A percentile compares a stretch with the other conserved stretches of the same genome.
phyloP scores from a whole-genome alignment of 2,888 invertebrate species.

The Phasia obesa region DNA sequence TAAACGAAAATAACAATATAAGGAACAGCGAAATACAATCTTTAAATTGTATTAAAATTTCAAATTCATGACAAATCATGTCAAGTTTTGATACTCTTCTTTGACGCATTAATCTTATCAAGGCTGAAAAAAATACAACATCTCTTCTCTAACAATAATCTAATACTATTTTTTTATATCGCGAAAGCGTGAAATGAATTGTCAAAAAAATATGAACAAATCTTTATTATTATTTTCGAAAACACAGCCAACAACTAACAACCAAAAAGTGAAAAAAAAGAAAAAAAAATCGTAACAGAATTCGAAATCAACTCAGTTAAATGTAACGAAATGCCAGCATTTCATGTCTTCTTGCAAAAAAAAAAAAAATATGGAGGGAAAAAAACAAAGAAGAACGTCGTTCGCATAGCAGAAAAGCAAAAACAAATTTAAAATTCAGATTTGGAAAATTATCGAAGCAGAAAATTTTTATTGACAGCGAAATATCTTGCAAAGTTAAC shows the following conservation, averaged over 20 bases:
- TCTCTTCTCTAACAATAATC: slow-evolving; percentile 26
- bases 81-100: slow-evolving; percentile 47
- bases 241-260: not conserved
- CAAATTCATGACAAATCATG: slow-evolving; percentile 69
- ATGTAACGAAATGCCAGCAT: slow-evolving; percentile 48
- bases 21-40: slow-evolving; percentile 16
- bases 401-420: slow-evolving; percentile 2
- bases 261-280: not conserved
- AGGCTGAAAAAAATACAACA: not conserved
- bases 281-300: not conserved
- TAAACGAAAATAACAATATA: not conserved
- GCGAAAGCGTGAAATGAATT: slow-evolving; percentile 70
- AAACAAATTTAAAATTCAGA: slow-evolving; percentile 67
- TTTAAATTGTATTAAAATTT: slow-evolving; percentile 67
- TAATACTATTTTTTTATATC: slow-evolving; percentile 43
- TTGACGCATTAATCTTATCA: slow-evolving; percentile 1
- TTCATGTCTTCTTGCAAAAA: slow-evolving; percentile 12
- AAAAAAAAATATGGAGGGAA: not conserved
- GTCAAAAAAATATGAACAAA: slow-evolving; percentile 53
- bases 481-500: slow-evolving; percentile 68
- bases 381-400: not conserved
- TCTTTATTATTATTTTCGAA: slow-evolving; percentile 25
- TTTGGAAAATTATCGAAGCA: slow-evolving; percentile 69
- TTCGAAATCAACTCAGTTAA: slow-evolving; percentile 12
- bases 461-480: slow-evolving; percentile 71